phyloP scores from a whole-genome alignment of 2,113 vertebrate genomes.

The Antennarius striatus region DNA sequence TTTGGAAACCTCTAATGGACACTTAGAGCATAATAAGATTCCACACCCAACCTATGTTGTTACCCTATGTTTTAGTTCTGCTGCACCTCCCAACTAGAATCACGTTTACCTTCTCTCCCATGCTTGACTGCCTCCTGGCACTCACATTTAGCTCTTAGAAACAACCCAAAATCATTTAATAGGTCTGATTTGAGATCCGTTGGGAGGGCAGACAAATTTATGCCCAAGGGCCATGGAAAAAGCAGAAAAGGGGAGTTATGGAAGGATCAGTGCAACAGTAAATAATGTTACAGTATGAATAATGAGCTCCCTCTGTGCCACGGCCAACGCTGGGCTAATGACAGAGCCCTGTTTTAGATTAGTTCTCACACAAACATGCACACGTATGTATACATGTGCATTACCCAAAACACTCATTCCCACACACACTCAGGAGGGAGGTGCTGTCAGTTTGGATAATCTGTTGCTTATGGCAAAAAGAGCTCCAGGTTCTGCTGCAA shows the following conservation, averaged over 20 bases:
- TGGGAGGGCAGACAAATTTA: slow-evolving; percentile 40
- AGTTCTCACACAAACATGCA: slow-evolving; percentile 50
- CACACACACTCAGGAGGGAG: slow-evolving; percentile 28
- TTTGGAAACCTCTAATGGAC: not conserved
- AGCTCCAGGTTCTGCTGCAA: slow-evolving; percentile 27
- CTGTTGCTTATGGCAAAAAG: slow-evolving; percentile 18
- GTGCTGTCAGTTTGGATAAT: slow-evolving; percentile 50
- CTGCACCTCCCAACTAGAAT: slow-evolving; percentile 1
- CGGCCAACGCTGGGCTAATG: slow-evolving; percentile 66
- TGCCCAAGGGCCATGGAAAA: slow-evolving; percentile 36
- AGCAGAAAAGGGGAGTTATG: slow-evolving; percentile 33
- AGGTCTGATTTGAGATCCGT: slow-evolving; percentile 41
- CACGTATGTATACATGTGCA: slow-evolving; percentile 18
- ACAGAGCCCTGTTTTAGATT: slow-evolving; percentile 75
- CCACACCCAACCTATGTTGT: slow-evolving; percentile 16
- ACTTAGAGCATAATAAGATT: slow-evolving; percentile 13
- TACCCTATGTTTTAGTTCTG: slow-evolving; percentile 15
- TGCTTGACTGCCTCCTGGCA: slow-evolving; percentile 35
- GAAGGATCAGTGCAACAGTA: slow-evolving; percentile 66
- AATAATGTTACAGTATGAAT: slow-evolving; percentile 76
- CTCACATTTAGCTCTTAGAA: slow-evolving; percentile 44
- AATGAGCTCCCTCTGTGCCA: slow-evolving; percentile 63
- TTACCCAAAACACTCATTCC: slow-evolving; percentile 21
- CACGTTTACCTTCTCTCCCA: slow-evolving; percentile 27
- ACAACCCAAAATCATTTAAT: slow-evolving; percentile 52